Evolutionary conservation across 35 echinoderm and acorn worm genomes (phyloP), one percentile per base, ranked within the genome.

Genomic region (Ophioderma brevispina): DNA sequence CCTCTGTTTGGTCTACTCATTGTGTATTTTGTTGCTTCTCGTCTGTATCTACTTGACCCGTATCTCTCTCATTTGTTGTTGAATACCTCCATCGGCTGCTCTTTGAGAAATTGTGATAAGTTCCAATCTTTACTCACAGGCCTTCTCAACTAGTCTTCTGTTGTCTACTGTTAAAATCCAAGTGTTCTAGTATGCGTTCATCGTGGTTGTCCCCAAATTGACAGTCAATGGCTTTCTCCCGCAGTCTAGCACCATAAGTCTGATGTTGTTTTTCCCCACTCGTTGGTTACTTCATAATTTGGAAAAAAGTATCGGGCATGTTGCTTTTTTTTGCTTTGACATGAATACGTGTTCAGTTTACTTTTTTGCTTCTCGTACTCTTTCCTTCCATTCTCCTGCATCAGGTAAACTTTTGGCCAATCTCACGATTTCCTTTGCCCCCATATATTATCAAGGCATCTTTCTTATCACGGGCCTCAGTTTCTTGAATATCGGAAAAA

Each of bases 381-480:
- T 78, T 93, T 55, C 18, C n/a, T n/a, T n/a, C n/a, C 15, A 35
- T 19, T 32, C 86, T 18, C 11, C 64, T 80, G 75, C 38, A 40
- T 77, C 1, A 78, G 59, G 39, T 37, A 81, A 70, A 38, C 43
- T 89, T 84, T 75, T 93, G 1, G 78, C 85, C 43, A 88, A 28
- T 88, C 91, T 35, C 13, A 85, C 91, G 25, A 93, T 35, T 78
- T 89, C n/a, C 86, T 63, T 93, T 93, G 1, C 86, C 92, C 38
- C 80, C 86, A 75, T 93, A 93, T 23, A 93, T 93, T 3, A 93
- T 78, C 25, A 93, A 55, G 0, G 92, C 92, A 93, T 89, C 92
- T 35, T 55, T 81, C 43, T 93, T 88, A 75, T 93, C 91, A 28
- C 13, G 11, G 35, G 85, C n/a, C 0, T 77, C 25, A 35, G 41